A percentile compares a stretch with the other conserved stretches of the same genome.
These are phyloP conservation scores for Eremobia ochroleuca DNA, from an alignment of 2,888 invertebrate genomes.

Conservation along the genomic window DNA sequence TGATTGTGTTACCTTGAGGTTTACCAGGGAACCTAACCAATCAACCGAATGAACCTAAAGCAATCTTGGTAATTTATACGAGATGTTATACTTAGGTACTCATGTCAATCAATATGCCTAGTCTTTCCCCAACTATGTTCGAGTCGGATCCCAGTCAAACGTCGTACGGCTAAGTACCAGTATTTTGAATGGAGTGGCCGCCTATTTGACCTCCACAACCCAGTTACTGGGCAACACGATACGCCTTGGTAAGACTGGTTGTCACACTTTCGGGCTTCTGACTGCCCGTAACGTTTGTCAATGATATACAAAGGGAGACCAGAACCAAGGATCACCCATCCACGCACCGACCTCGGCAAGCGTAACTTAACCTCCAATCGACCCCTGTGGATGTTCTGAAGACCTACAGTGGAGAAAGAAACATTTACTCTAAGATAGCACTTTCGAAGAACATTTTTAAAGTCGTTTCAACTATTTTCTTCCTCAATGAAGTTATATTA, in stretches of 20 bases:
- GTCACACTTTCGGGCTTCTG: background rate
- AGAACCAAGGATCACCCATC: background rate
- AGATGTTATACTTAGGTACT: background rate
- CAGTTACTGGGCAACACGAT: too few species aligned
- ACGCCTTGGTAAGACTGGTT: too few species aligned
- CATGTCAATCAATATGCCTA: too few species aligned
- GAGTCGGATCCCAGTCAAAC: too few species aligned
- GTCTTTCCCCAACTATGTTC: too few species aligned
- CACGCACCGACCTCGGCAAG: background rate
- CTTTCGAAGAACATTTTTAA: conserved; percentile 8
- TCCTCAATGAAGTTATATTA: conserved; percentile 6
- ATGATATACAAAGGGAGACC: background rate
- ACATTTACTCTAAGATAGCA: background rate
- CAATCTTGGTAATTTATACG: background rate
- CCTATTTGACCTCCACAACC: too few species aligned
- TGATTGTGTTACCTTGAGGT: background rate
- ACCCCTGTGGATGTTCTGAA: accelerated
- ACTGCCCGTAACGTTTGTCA: background rate
- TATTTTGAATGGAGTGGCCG: too few species aligned
- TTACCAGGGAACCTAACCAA: conserved; percentile 17
- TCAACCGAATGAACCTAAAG: conserved; percentile 4
- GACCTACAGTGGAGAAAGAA: too few species aligned
- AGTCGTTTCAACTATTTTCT: background rate
- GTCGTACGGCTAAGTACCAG: too few species aligned
- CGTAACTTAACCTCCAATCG: background rate